Percentiles rank a stretch among this genome's conserved stretches.
Conservation (phyloP, 2,888 invertebrate species). For the Pheosia tremula region DNA sequence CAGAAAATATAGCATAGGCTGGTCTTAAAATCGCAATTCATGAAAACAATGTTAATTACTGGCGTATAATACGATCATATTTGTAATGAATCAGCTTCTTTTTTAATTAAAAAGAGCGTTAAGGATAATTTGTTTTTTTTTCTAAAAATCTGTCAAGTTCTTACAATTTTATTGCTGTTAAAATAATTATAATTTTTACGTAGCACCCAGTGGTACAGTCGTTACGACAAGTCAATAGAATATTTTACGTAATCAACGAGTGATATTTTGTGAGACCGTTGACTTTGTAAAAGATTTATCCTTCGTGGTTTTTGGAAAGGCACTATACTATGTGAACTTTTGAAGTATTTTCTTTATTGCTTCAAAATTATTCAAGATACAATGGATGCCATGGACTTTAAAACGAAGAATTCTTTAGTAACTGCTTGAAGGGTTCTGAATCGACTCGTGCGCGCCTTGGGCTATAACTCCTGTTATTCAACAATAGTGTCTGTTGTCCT, state of each 20-base stretch:
- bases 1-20: too few species aligned
- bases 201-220: background rate
- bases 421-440: background rate
- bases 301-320: too few species aligned
- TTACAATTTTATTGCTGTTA: too few species aligned
- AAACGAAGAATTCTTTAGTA: background rate
- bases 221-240: background rate
- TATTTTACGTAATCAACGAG: background rate
- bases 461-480: conserved; percentile 14
- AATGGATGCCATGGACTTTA: background rate
- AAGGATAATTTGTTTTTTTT: too few species aligned
- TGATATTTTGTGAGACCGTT: too few species aligned
- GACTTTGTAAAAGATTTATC: too few species aligned
- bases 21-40: too few species aligned
- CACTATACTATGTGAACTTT: too few species aligned
- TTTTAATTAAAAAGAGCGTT: too few species aligned
- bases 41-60: background rate
- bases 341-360: background rate
- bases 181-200: background rate
- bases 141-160: too few species aligned
- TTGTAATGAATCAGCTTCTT: too few species aligned
- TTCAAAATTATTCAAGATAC: background rate
- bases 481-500: conserved; percentile 14
- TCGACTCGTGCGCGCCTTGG: conserved; percentile 20
- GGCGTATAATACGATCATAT: background rate